These are phyloP conservation scores for Aphelocoma coerulescens DNA, from an alignment of 2,113 vertebrate genomes.

Conservation along the genomic window DNA sequence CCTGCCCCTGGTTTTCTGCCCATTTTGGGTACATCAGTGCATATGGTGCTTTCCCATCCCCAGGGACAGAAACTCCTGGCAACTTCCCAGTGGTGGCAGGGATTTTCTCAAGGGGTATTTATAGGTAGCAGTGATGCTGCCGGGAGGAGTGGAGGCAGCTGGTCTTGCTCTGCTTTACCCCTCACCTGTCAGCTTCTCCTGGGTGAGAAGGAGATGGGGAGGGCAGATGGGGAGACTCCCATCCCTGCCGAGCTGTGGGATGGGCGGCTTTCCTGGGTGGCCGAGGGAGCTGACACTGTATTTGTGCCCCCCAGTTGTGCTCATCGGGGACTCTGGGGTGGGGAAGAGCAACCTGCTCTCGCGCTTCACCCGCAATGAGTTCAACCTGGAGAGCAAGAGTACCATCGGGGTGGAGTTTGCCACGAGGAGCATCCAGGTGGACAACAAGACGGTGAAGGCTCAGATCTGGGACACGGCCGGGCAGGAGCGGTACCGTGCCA, in stretches of 20 bases:
- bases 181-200: neutral
- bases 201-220: neutral
- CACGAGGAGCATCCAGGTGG: conserved; percentile 85
- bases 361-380: conserved; percentile 87
- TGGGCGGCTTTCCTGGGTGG: neutral
- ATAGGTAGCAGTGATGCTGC: neutral
- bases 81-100: neutral
- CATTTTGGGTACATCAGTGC: rapidly evolving
- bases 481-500: conserved; percentile 85
- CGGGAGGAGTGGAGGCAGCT: neutral
- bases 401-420: conserved; percentile 89
- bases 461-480: conserved; percentile 89
- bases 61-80: neutral
- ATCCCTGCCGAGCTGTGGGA: neutral
- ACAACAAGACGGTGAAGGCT: conserved; percentile 83
- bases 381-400: conserved; percentile 87
- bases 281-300: rapidly evolving
- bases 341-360: conserved; percentile 88
- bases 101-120: neutral
- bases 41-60: rapidly evolving
- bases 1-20: neutral
- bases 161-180: neutral
- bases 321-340: conserved; percentile 85
- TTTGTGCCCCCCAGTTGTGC: conserved; percentile 71
- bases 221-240: neutral